Conservation (phyloP, 2,113 vertebrate species). For the Lepidothrix coronata region DNA sequence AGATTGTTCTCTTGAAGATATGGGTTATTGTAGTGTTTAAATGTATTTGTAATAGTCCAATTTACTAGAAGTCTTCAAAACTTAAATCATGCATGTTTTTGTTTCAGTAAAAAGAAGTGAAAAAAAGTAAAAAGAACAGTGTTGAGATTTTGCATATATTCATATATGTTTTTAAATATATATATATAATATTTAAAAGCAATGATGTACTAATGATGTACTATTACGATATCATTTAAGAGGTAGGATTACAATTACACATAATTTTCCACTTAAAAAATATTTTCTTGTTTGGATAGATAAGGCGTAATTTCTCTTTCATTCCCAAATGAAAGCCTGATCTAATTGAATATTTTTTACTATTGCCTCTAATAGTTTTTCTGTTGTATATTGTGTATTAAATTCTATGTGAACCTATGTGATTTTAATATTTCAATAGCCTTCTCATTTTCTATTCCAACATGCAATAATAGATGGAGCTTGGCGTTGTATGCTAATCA, state of each 20-base stretch:
- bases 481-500: neutral
- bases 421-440: neutral
- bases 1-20: neutral
- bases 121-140: neutral
- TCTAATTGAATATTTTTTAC: neutral
- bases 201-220: no score
- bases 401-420: neutral
- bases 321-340: neutral
- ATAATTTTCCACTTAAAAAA: neutral
- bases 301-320: neutral
- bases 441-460: neutral
- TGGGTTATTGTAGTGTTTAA: neutral
- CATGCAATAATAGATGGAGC: neutral
- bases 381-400: neutral
- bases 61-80: neutral
- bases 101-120: neutral
- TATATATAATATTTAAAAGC: neutral
- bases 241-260: neutral
- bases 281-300: neutral
- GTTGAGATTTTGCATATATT: neutral
- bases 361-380: neutral
- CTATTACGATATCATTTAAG: neutral
- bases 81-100: neutral
- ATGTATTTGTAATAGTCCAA: neutral
- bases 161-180: neutral